Evolutionary conservation across 2,113 vertebrate genomes (phyloP).

Genomic region (Synchiropus splendidus): DNA sequence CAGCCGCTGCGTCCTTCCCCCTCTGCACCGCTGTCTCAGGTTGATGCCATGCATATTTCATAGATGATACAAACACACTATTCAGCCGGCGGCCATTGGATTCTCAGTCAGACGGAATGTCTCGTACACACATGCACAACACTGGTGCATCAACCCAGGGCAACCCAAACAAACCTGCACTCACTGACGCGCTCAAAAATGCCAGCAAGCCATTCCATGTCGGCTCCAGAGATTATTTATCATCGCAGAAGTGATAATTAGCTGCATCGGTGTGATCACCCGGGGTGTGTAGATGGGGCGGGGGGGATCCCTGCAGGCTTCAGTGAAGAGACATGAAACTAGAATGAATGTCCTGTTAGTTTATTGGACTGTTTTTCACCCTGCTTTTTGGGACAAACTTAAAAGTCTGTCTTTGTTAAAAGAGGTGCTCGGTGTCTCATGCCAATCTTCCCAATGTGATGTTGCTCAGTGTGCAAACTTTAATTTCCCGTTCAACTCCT

Average conservation of each 20-base stretch:
- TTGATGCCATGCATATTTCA: conserved; percentile 55
- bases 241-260: conserved; percentile 35
- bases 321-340: no score
- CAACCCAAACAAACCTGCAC: conserved; percentile 30
- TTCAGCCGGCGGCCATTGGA: conserved; percentile 25
- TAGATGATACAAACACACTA: conserved; percentile 27
- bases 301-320: no score
- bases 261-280: conserved; percentile 18
- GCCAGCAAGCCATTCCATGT: conserved; percentile 3
- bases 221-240: conserved; percentile 2
- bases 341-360: no score
- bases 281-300: no score
- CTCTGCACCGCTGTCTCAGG: conserved; percentile 9
- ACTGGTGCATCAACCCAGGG: conserved; percentile 4
- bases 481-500: no score
- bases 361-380: no score
- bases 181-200: background rate
- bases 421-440: no score
- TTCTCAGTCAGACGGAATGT: conserved; percentile 11
- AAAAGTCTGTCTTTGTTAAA: no score
- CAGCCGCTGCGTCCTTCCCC: background rate
- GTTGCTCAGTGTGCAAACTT: no score
- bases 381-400: no score
- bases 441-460: no score
- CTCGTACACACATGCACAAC: conserved; percentile 10